These are phyloP conservation scores for Sigmodon hispidus DNA, from an alignment of 2,113 vertebrate genomes.

Conservation along the genomic window DNA sequence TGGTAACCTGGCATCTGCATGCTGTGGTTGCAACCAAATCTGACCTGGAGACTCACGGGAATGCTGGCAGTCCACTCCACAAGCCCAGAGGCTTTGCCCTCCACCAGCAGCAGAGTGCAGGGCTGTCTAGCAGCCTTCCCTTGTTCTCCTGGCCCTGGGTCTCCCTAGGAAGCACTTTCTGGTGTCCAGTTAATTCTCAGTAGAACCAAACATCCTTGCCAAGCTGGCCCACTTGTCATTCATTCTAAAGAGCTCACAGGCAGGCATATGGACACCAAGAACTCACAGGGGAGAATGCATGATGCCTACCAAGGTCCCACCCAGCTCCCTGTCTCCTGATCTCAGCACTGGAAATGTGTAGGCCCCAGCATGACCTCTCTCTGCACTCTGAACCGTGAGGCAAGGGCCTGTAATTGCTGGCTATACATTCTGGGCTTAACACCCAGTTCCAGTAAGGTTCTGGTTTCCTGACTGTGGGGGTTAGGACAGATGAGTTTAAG, in stretches of 20 bases:
- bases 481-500: too few relatives aligned
- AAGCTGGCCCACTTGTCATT: neutral
- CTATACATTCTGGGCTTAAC: too few relatives aligned
- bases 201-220: neutral
- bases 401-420: too few relatives aligned
- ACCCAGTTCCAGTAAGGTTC: too few relatives aligned
- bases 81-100: too few relatives aligned
- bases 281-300: neutral
- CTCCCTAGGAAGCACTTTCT: neutral
- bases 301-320: neutral
- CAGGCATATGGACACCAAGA: neutral
- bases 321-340: rapidly evolving
- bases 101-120: rapidly evolving
- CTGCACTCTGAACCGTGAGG: too few relatives aligned
- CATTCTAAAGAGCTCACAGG: neutral
- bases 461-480: too few relatives aligned
- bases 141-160: rapidly evolving
- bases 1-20: neutral
- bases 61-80: neutral
- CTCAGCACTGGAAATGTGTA: neutral
- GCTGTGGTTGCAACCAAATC: neutral
- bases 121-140: too few relatives aligned
- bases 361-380: too few relatives aligned
- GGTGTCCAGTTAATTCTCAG: neutral
- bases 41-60: too few relatives aligned